Percentiles rank a stretch among this genome's conserved stretches.
These are phyloP conservation scores for Thaumatotibia leucotreta DNA, from an alignment of 1,140 invertebrate species.

Conservation along the genomic window DNA sequence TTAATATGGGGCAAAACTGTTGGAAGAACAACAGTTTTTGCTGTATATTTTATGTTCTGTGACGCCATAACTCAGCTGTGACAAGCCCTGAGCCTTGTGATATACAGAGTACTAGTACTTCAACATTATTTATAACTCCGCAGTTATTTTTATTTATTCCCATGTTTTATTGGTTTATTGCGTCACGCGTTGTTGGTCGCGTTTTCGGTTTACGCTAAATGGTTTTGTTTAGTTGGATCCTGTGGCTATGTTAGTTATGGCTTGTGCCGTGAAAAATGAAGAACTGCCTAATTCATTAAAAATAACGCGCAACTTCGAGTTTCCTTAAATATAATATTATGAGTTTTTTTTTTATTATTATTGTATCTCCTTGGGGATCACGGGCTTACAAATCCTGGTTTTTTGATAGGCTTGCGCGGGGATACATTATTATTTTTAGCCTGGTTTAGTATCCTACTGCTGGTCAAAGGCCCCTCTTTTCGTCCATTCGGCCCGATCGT, in stretches of 20 bases:
- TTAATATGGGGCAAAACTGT: slow-evolving; percentile 74
- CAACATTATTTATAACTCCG: slow-evolving; percentile 59
- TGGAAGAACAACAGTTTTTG: slow-evolving; percentile 73
- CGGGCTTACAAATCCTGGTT: too few relatives aligned
- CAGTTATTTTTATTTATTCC: slow-evolving; percentile 72
- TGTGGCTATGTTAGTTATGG: neutral
- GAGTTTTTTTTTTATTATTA: too few relatives aligned
- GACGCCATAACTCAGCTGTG: slow-evolving; percentile 67
- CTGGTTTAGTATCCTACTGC: too few relatives aligned
- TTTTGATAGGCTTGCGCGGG: too few relatives aligned
- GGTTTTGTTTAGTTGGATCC: slow-evolving; percentile 25
- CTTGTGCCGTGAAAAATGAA: neutral
- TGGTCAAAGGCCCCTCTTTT: too few relatives aligned
- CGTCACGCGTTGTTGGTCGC: slow-evolving; percentile 55
- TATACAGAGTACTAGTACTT: slow-evolving; percentile 47
- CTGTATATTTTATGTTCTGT: slow-evolving; percentile 74
- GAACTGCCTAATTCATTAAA: too few relatives aligned
- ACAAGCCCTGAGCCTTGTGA: slow-evolving; percentile 55
- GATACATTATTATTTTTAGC: too few relatives aligned
- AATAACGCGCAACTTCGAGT: too few relatives aligned
- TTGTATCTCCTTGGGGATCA: too few relatives aligned
- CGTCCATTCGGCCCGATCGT: too few relatives aligned
- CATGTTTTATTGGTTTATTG: slow-evolving; percentile 69
- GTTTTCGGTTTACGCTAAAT: slow-evolving; percentile 47
- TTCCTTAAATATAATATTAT: too few relatives aligned